Conservation (phyloP, 2,113 vertebrate genomes). For the Pterocles orientalis region DNA sequence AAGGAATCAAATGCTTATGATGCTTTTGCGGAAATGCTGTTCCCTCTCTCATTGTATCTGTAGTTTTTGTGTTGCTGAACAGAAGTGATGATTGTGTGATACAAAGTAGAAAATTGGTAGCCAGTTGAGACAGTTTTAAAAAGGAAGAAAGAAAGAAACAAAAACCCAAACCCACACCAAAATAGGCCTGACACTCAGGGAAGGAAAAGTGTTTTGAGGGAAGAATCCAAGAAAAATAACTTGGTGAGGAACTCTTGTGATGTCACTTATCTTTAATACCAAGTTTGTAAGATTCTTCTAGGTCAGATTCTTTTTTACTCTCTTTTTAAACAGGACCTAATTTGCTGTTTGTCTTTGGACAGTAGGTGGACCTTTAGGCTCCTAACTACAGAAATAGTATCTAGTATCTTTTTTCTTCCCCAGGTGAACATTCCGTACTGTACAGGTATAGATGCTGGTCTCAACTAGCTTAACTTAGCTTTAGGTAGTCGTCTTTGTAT, state of each 20-base stretch:
- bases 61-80: neutral
- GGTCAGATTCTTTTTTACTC: neutral
- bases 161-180: neutral
- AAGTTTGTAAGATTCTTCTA: neutral
- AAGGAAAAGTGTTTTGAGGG: neutral
- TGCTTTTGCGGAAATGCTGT: neutral
- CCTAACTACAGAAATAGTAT: too few relatives aligned
- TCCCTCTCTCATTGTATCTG: neutral
- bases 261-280: neutral
- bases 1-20: neutral
- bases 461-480: neutral
- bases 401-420: neutral
- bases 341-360: neutral
- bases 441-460: neutral
- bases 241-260: neutral
- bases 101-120: neutral
- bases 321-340: neutral
- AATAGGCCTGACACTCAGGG: too few relatives aligned
- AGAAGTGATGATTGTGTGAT: neutral
- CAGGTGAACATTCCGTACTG: neutral
- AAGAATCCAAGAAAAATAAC: neutral
- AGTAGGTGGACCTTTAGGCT: neutral
- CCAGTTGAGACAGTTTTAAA: neutral
- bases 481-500: neutral
- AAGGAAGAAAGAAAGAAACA: neutral